Conservation (phyloP, 2,888 invertebrate species). For the Cheilosia grossa region DNA sequence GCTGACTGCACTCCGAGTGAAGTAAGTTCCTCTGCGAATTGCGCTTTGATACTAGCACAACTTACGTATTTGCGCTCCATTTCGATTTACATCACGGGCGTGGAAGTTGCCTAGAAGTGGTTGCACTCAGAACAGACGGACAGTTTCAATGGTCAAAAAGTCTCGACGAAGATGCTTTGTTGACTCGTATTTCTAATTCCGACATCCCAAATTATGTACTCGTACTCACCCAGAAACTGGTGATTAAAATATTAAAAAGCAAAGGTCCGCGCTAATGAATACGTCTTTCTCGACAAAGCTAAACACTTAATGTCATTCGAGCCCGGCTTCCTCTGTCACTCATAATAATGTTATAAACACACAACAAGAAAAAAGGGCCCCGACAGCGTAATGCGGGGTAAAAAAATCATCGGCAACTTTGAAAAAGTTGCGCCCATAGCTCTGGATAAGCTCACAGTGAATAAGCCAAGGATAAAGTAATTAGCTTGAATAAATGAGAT, state of each 20-base stretch:
- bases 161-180: background rate
- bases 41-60: conserved; percentile 31
- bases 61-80: conserved; percentile 44
- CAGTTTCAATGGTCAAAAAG: conserved; percentile 3
- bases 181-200: too few relatives aligned
- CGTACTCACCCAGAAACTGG: background rate
- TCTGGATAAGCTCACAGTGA: conserved; percentile 23
- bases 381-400: background rate
- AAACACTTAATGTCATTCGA: conserved; percentile 20
- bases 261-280: background rate
- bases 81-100: background rate
- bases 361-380: conserved; percentile 12
- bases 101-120: background rate
- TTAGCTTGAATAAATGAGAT: conserved; percentile 67
- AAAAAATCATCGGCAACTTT: conserved; percentile 23
- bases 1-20: conserved; percentile 42
- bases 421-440: conserved; percentile 32
- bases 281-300: background rate
- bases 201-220: conserved; percentile 1
- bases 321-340: conserved; percentile 18
- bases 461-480: conserved; percentile 62
- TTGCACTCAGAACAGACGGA: too few relatives aligned
- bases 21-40: conserved; percentile 51
- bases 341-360: conserved; percentile 41
- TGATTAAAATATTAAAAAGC: background rate